A percentile compares a stretch with the other conserved stretches of the same genome.
Evolutionary conservation across 1,140 invertebrate genomes (phyloP).

Genomic region (Drosophila santomea): DNA sequence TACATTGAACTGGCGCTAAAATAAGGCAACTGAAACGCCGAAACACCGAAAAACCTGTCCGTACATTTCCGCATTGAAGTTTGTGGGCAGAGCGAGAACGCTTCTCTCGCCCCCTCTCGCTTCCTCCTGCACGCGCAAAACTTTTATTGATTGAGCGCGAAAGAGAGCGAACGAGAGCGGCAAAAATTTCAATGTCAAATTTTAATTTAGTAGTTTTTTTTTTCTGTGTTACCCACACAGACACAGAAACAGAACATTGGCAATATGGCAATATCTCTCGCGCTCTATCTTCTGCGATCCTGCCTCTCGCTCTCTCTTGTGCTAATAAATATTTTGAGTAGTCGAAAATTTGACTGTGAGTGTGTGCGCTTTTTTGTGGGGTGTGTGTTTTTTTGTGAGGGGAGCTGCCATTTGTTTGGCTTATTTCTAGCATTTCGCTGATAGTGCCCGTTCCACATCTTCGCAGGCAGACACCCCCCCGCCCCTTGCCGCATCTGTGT

Average conservation of each 20-base stretch:
- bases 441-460: conserved; percentile 53
- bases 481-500: conserved; percentile 14
- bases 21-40: conserved; percentile 7
- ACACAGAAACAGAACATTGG: conserved; percentile 65
- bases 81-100: conserved; percentile 17
- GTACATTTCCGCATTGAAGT: conserved; percentile 77
- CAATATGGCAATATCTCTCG: conserved; percentile 60
- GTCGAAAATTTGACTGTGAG: conserved; percentile 56
- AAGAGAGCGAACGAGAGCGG: conserved; percentile 39
- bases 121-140: conserved; percentile 59
- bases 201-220: conserved; percentile 76
- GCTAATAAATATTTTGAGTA: conserved; percentile 45
- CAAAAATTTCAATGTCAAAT: conserved; percentile 80
- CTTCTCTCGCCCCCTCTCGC: conserved; percentile 8
- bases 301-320: conserved; percentile 15
- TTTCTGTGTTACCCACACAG: conserved; percentile 57
- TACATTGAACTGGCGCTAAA: conserved; percentile 68
- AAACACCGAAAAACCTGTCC: conserved; percentile 56
- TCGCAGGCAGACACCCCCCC: conserved; percentile 19
- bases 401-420: conserved; percentile 59
- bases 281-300: conserved; percentile 3
- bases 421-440: conserved; percentile 72
- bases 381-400: conserved; percentile 35
- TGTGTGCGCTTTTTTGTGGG: conserved; percentile 16
- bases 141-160: conserved; percentile 67